Conservation (phyloP, 2,797 vertebrate species). For the Pseudotriccus pelzelni region DNA sequence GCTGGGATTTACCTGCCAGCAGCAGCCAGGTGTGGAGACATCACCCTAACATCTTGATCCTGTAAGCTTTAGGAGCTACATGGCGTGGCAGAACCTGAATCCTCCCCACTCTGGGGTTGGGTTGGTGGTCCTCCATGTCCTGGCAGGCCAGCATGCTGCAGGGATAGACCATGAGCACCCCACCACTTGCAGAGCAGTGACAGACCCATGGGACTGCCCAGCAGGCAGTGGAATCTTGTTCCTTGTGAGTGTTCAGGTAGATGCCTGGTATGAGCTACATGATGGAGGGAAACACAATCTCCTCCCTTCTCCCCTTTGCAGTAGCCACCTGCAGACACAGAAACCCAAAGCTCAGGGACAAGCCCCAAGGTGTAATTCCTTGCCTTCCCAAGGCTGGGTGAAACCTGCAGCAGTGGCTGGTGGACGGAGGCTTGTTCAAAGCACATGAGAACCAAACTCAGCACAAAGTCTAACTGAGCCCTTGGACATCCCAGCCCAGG, state of each 20-base stretch:
- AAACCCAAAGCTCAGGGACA: not conserved
- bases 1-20: not conserved
- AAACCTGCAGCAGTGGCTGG: fast-evolving
- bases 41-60: not conserved
- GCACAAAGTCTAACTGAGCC: not conserved
- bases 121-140: not conserved
- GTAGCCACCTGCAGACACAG: not conserved
- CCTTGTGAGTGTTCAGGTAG: fast-evolving
- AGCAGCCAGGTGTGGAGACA: not conserved
- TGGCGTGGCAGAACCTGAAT: not conserved
- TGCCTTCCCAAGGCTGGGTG: not conserved
- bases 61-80: not conserved
- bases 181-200: not conserved
- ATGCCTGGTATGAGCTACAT: not conserved
- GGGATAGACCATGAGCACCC: not conserved
- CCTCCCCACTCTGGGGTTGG: fast-evolving
- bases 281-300: fast-evolving
- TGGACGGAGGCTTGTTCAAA: not conserved
- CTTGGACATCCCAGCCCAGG: not conserved
- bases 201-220: fast-evolving
- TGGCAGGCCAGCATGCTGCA: not conserved
- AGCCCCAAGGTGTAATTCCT: not conserved
- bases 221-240: not conserved
- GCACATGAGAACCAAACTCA: not conserved
- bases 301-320: not conserved